Percentiles rank a stretch among this genome's conserved stretches.
Evolutionary conservation across 2,888 invertebrate genomes (phyloP).

Genomic region (Caenorhabditis angaria): DNA sequence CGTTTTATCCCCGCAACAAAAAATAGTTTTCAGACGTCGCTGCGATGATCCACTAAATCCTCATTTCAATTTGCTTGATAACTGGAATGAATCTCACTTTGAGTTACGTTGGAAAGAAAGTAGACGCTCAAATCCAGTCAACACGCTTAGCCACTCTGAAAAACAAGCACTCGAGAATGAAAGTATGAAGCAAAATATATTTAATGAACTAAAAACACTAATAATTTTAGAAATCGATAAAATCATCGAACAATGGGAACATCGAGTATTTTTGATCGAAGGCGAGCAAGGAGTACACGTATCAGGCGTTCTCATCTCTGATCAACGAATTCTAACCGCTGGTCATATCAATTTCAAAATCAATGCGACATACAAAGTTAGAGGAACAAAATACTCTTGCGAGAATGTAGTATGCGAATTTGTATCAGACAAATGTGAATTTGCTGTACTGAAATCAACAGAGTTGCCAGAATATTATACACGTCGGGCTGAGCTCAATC

Average conservation of each 20-base stretch:
- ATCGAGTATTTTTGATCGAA: conserved; percentile 10
- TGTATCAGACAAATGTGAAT: conserved; percentile 12
- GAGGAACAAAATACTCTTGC: conserved; percentile 14
- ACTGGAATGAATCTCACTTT: conserved; percentile 10
- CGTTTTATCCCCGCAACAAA: conserved; percentile 11
- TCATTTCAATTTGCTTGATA: conserved; percentile 15
- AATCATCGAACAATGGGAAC: conserved; percentile 12
- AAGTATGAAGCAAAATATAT: conserved; percentile 8
- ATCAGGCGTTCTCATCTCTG: conserved; percentile 8
- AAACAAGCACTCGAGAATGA: too few relatives aligned
- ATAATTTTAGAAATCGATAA: conserved; percentile 13
- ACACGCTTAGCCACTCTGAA: conserved; percentile 4
- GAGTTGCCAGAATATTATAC: conserved; percentile 11
- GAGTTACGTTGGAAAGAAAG: conserved; percentile 14
- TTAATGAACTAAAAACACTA: conserved; percentile 12
- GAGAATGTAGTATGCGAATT: conserved; percentile 10
- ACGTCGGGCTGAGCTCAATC: conserved; percentile 2
- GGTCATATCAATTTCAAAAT: conserved; percentile 12
- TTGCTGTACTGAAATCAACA: conserved; percentile 14
- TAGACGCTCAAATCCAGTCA: conserved; percentile 9
- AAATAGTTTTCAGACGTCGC: conserved; percentile 19
- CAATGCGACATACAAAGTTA: conserved; percentile 2
- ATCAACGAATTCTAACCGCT: conserved; percentile 16
- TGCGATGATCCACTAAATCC: too few relatives aligned
- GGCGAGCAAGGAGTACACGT: conserved; percentile 10